Conservation (phyloP, 2,888 invertebrate species). For the Pristionchus entomophagus region DNA sequence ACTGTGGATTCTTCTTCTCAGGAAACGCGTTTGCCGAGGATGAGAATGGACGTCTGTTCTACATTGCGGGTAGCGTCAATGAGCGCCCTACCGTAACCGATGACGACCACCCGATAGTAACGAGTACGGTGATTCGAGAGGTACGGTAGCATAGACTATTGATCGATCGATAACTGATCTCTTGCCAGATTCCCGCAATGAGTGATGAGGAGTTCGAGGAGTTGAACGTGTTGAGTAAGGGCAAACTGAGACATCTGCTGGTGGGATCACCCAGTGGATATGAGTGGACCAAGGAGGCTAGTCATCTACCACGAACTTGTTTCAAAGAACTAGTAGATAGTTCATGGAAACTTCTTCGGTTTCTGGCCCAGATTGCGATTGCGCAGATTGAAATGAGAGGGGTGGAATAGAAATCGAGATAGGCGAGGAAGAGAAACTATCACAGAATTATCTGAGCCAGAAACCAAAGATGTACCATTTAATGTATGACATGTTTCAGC, state of each 20-base stretch:
- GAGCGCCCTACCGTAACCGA: conserved; percentile 72
- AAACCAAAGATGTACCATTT: no score
- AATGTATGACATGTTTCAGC: no score
- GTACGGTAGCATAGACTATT: conserved; percentile 41
- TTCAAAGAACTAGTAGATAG: background rate
- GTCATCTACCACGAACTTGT: background rate
- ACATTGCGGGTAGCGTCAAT: conserved; percentile 67
- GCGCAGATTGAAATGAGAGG: background rate
- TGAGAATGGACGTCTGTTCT: conserved; percentile 72
- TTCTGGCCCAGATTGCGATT: no score
- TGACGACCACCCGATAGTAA: conserved; percentile 71
- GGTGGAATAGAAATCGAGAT: no score
- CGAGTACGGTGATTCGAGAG: conserved; percentile 64
- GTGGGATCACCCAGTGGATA: conserved; percentile 76
- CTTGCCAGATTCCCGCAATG: conserved; percentile 71
- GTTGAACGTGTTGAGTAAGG: conserved; percentile 69
- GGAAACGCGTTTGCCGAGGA: conserved; percentile 75
- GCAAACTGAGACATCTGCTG: conserved; percentile 73
- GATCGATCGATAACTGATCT: background rate
- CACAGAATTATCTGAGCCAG: no score
- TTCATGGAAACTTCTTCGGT: no score
- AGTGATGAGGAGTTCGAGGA: conserved; percentile 69
- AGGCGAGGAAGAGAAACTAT: no score
- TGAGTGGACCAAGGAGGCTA: conserved; percentile 72
- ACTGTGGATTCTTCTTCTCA: background rate